Evolutionary conservation across 2,888 invertebrate genomes (phyloP).

Genomic region (Ochropleura plecta): DNA sequence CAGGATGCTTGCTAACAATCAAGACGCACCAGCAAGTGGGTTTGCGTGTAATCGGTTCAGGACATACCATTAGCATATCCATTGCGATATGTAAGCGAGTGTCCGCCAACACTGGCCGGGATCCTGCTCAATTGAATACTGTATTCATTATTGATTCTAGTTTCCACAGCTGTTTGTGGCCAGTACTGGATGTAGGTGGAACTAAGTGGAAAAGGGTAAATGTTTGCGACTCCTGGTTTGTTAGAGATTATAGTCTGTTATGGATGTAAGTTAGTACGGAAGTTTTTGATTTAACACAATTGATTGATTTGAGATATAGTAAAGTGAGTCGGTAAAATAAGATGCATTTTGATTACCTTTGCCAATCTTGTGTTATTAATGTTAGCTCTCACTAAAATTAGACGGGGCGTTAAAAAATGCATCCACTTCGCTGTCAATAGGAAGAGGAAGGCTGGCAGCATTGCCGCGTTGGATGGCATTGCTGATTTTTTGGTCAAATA

Average conservation of each 20-base stretch:
- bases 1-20: constrained; percentile 73
- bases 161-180: constrained; percentile 35
- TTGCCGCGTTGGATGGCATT: neutral
- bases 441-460: too few relatives aligned
- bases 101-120: constrained; percentile 45
- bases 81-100: constrained; percentile 72
- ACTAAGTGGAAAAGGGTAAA: constrained; percentile 8
- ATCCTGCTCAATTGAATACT: constrained; percentile 69
- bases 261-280: neutral
- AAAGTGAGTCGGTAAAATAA: neutral
- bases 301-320: neutral
- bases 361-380: neutral
- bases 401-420: neutral
- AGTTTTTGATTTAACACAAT: neutral
- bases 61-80: constrained; percentile 82
- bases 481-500: too few relatives aligned
- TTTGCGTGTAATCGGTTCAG: constrained; percentile 82
- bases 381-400: neutral
- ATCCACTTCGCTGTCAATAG: too few relatives aligned
- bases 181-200: constrained; percentile 8
- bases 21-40: constrained; percentile 75
- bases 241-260: neutral
- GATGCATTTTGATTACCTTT: neutral
- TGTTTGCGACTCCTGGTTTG: constrained; percentile 4
- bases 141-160: constrained; percentile 74